A percentile compares a stretch with the other conserved stretches of the same genome.
Evolutionary conservation across 2,113 vertebrate species (phyloP).

Genomic region (Mesocricetus auratus): DNA sequence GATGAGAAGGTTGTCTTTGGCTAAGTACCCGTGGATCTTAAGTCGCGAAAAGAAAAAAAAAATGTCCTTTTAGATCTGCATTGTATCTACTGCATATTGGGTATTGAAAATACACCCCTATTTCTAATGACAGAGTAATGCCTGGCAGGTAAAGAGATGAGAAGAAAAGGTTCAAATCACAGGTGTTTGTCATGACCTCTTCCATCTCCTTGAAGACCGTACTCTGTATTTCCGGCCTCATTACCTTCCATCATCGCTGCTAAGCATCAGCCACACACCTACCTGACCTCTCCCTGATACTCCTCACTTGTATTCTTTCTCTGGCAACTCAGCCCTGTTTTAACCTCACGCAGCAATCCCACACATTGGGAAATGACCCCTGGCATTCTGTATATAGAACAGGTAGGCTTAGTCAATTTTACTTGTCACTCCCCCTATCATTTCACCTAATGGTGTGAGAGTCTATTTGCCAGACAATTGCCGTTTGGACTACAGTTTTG

Average conservation of each 20-base stretch:
- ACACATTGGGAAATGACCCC: slow-evolving; percentile 50
- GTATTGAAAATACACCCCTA: background rate
- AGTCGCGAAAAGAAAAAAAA: background rate
- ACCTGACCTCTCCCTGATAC: background rate
- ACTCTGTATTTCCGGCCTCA: background rate
- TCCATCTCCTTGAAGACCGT: background rate
- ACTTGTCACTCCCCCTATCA: slow-evolving; percentile 62
- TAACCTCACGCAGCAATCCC: slow-evolving; percentile 52
- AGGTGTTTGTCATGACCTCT: background rate
- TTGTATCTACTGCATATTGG: background rate
- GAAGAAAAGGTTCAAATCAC: background rate
- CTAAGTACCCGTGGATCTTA: background rate
- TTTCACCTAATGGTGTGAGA: slow-evolving; percentile 67
- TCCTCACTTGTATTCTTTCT: background rate
- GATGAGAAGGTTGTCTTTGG: background rate
- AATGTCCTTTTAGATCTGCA: background rate
- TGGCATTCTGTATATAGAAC: slow-evolving; percentile 35
- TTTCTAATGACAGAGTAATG: background rate
- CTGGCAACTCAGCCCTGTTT: background rate
- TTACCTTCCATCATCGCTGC: background rate
- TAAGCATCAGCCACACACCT: background rate
- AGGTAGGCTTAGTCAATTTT: slow-evolving; percentile 59
- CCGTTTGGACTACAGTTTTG: slow-evolving; percentile 58
- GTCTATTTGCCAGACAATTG: slow-evolving; percentile 71
- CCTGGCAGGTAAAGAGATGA: background rate